A percentile compares a stretch with the other conserved stretches of the same genome.
Evolutionary conservation across 2,797 vertebrate species (phyloP).

Genomic region (Euthynnus affinis): DNA sequence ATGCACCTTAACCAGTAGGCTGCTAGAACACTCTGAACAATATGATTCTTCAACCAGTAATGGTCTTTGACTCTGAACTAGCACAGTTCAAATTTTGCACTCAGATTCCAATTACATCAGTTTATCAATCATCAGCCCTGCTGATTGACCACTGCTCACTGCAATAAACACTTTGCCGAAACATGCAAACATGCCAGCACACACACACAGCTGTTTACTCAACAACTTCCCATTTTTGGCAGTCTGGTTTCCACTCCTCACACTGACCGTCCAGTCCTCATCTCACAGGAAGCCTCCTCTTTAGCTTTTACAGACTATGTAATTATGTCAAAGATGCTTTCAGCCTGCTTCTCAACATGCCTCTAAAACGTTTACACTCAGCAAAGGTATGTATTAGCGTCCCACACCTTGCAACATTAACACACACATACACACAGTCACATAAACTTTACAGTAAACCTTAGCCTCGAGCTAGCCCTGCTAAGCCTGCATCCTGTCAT

Average conservation of each 20-base stretch:
- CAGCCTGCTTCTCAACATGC: constrained; percentile 66
- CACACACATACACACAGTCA: constrained; percentile 43
- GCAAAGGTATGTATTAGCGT: constrained; percentile 72
- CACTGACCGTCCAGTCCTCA: constrained; percentile 57
- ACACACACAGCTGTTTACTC: constrained; percentile 63
- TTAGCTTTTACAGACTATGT: constrained; percentile 69
- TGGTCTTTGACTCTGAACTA: background rate
- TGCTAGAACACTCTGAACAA: too few relatives aligned
- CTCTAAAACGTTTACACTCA: constrained; percentile 73
- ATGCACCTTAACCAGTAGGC: too few relatives aligned
- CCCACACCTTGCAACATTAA: constrained; percentile 61
- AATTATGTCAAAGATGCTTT: constrained; percentile 77
- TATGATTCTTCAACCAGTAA: background rate
- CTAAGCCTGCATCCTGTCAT: constrained; percentile 59
- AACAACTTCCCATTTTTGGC: constrained; percentile 71
- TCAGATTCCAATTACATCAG: constrained; percentile 21
- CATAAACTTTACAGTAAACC: constrained; percentile 63
- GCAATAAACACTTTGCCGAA: constrained; percentile 30
- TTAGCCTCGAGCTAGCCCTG: constrained; percentile 45
- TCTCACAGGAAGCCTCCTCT: constrained; percentile 65
- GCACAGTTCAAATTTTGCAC: constrained; percentile 16
- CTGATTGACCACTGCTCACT: constrained; percentile 16
- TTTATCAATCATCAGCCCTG: constrained; percentile 27
- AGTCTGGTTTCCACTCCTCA: constrained; percentile 70
- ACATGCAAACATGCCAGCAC: constrained; percentile 28